These are phyloP conservation scores for Geotrupes spiniger DNA, from an alignment of 2,888 invertebrate species.

Conservation along the genomic window DNA sequence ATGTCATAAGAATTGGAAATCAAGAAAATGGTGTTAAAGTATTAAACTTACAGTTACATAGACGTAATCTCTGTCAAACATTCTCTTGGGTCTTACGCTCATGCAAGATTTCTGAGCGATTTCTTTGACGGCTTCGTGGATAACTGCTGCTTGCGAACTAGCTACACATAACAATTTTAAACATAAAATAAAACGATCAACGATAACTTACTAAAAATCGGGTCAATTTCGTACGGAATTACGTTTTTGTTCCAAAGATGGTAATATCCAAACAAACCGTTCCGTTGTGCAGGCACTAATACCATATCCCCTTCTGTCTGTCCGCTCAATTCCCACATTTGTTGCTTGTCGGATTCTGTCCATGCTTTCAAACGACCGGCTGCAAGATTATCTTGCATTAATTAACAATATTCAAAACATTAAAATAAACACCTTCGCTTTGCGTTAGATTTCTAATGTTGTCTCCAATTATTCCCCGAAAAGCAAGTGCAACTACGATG, in stretches of 20 bases:
- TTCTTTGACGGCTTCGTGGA: slow-evolving; percentile 9
- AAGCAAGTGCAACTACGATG: too few species aligned
- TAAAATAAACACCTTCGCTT: too few species aligned
- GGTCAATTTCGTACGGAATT: slow-evolving; percentile 20
- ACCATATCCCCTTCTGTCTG: slow-evolving; percentile 27
- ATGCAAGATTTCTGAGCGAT: slow-evolving; percentile 13
- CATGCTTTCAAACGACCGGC: slow-evolving; percentile 16
- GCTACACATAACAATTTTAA: neutral
- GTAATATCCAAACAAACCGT: slow-evolving; percentile 14
- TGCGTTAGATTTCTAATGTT: too few species aligned
- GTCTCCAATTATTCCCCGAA: too few species aligned
- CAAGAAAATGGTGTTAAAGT: too few species aligned
- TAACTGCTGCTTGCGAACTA: slow-evolving; percentile 2
- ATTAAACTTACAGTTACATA: slow-evolving; percentile 15
- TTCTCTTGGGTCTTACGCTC: slow-evolving; percentile 11
- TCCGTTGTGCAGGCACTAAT: slow-evolving; percentile 14
- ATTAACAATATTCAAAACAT: too few species aligned
- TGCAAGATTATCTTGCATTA: too few species aligned
- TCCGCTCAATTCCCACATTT: slow-evolving; percentile 27
- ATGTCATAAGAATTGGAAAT: too few species aligned
- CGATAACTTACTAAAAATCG: slow-evolving; percentile 14
- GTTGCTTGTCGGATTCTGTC: slow-evolving; percentile 23
- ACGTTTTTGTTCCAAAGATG: slow-evolving; percentile 21
- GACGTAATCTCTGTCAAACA: slow-evolving; percentile 12
- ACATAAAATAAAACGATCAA: too few species aligned